Conservation (phyloP, 2,113 vertebrate genomes). For the Amazona vittata region DNA sequence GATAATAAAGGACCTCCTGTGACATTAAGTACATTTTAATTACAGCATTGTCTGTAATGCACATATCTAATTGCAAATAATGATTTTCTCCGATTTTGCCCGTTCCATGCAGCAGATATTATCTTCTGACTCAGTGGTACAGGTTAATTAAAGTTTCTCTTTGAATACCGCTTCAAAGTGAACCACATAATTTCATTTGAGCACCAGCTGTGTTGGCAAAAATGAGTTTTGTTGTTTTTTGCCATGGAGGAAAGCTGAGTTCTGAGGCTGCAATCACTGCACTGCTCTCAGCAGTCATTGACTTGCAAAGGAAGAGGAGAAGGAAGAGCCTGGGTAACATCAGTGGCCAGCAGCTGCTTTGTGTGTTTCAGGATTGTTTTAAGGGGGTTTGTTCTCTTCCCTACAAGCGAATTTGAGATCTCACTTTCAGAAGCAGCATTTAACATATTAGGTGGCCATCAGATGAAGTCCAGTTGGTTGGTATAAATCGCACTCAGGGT, state of each 20-base stretch:
- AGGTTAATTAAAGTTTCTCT: constrained; percentile 68
- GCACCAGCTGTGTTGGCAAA: constrained; percentile 55
- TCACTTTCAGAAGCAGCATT: background rate
- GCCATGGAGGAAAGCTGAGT: background rate
- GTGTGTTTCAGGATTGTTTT: background rate
- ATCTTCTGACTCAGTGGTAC: constrained; percentile 60
- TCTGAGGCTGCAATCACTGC: constrained; percentile 35
- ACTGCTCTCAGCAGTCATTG: background rate
- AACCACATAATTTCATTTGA: constrained; percentile 58
- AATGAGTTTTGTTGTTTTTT: constrained; percentile 15
- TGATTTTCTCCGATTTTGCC: constrained; percentile 51
- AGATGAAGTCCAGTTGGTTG: background rate
- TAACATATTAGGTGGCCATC: background rate
- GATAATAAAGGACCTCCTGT: constrained; percentile 34
- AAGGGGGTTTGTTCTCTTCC: background rate
- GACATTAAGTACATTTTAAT: constrained; percentile 63
- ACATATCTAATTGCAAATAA: constrained; percentile 69
- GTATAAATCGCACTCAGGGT: background rate
- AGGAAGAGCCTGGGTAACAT: background rate
- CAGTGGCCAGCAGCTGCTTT: background rate
- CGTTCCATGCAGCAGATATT: constrained; percentile 42
- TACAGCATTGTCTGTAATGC: constrained; percentile 49
- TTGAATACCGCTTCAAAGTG: constrained; percentile 68
- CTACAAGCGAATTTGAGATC: background rate
- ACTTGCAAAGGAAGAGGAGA: constrained; percentile 5